Evolutionary conservation across 2,797 vertebrate genomes (phyloP).

Genomic region (Limnodromus scolopaceus): DNA sequence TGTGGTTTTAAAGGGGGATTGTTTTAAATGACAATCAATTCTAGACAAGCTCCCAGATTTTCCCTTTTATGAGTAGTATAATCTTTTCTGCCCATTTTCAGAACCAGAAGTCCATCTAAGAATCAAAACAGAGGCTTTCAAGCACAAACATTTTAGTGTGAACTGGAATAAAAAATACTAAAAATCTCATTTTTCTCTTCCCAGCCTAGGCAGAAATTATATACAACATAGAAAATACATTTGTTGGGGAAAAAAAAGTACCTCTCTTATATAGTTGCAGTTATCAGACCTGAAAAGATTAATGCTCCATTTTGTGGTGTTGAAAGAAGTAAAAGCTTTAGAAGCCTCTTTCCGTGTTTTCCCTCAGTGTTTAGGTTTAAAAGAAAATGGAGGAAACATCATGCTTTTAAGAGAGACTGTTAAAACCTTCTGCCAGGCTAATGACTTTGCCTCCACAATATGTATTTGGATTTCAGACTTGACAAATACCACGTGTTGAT

Average conservation of each 20-base stretch:
- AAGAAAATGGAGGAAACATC: not conserved
- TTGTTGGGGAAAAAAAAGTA: rapidly evolving
- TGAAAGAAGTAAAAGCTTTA: not conserved
- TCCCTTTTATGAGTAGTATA: not conserved
- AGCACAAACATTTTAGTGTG: not conserved
- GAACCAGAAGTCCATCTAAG: not conserved
- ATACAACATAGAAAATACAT: not conserved
- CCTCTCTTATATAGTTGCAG: not conserved
- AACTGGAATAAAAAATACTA: not conserved
- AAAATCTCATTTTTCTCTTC: not conserved
- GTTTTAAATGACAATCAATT: not conserved
- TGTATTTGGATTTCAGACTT: not conserved
- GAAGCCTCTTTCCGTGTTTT: not conserved
- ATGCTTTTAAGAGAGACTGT: not conserved
- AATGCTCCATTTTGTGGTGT: not conserved
- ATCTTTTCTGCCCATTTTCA: not conserved
- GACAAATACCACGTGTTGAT: rapidly evolving
- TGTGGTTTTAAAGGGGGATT: not conserved
- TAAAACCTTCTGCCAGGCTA: not conserved
- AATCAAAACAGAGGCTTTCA: not conserved
- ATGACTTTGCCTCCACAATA: not conserved
- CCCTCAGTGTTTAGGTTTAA: not conserved
- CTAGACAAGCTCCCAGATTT: not conserved
- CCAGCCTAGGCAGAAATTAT: not conserved
- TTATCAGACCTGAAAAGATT: not conserved